Percentiles rank a stretch among this genome's conserved stretches.
Conservation (phyloP, 2,797 vertebrate species). For the Botia kubotai region DNA sequence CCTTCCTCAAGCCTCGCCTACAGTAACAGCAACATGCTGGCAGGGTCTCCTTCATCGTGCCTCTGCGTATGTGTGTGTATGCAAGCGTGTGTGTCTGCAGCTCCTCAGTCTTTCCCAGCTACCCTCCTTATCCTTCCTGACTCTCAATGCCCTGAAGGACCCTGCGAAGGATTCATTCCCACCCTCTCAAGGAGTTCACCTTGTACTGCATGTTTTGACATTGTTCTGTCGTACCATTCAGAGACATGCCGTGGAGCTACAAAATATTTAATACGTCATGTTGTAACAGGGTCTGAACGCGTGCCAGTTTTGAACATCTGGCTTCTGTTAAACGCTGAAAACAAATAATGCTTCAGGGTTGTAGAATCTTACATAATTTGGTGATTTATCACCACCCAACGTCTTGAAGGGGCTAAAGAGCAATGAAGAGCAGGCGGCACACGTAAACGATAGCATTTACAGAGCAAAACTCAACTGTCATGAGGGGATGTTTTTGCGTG, state of each 20-base stretch:
- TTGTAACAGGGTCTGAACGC: constrained; percentile 35
- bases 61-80: not conserved
- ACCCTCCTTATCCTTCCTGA: constrained; percentile 81
- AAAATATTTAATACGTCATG: constrained; percentile 15
- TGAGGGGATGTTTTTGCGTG: not conserved
- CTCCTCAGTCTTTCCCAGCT: constrained; percentile 76
- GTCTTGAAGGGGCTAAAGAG: constrained; percentile 10
- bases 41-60: constrained; percentile 40
- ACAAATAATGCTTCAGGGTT: constrained; percentile 42
- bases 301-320: constrained; percentile 56
- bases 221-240: not conserved
- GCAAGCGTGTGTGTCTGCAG: constrained; percentile 19
- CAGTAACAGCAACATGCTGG: constrained; percentile 46
- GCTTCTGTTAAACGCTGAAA: constrained; percentile 43
- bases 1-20: constrained; percentile 37
- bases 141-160: constrained; percentile 67
- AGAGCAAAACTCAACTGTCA: not conserved
- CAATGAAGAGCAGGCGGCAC: constrained; percentile 1
- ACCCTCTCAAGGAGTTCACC: constrained; percentile 52
- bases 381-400: constrained; percentile 45
- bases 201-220: constrained; percentile 26
- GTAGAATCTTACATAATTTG: constrained; percentile 37
- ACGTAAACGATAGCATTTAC: constrained; percentile 2
- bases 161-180: constrained; percentile 64
- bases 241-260: constrained; percentile 25